Percentiles rank a stretch among this genome's conserved stretches.
Conservation (phyloP, 1,140 invertebrate species). For the Drepana arcuata region DNA sequence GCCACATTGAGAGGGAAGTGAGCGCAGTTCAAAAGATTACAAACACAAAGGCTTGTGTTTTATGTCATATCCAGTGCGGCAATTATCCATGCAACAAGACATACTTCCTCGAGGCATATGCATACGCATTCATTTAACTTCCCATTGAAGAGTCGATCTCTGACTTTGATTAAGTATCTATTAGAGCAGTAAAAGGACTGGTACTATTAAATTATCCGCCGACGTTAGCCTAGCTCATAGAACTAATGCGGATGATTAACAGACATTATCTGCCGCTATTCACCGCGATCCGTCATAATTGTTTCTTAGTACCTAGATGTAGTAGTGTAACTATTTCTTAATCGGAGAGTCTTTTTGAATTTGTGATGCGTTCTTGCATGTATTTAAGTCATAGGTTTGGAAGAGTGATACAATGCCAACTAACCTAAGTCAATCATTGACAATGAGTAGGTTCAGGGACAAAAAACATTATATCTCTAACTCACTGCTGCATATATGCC, state of each 20-base stretch:
- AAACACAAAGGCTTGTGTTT: conserved; percentile 37
- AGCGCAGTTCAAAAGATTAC: conserved; percentile 42
- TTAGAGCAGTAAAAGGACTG: conserved; percentile 27
- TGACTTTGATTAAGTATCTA: conserved; percentile 29
- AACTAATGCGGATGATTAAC: conserved; percentile 18
- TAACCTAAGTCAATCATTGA: no score
- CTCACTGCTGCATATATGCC: no score
- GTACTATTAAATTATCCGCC: conserved; percentile 21
- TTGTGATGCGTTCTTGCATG: no score
- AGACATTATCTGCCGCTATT: conserved; percentile 6
- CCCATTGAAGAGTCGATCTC: conserved; percentile 21
- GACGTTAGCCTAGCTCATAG: conserved; percentile 14
- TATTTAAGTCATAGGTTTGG: no score
- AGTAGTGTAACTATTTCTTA: no score
- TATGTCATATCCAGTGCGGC: conserved; percentile 32
- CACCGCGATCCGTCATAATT: neutral
- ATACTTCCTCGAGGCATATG: conserved; percentile 20
- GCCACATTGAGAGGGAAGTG: conserved; percentile 41
- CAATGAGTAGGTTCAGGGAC: no score
- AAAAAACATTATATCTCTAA: no score
- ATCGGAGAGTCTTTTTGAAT: no score
- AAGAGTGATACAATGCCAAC: no score
- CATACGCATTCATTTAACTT: conserved; percentile 30
- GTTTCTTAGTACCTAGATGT: no score
- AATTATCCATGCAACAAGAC: conserved; percentile 4